Percentiles rank a stretch among this genome's conserved stretches.
Evolutionary conservation across 2,797 vertebrate species (phyloP).

Genomic region (Propithecus deckenii): DNA sequence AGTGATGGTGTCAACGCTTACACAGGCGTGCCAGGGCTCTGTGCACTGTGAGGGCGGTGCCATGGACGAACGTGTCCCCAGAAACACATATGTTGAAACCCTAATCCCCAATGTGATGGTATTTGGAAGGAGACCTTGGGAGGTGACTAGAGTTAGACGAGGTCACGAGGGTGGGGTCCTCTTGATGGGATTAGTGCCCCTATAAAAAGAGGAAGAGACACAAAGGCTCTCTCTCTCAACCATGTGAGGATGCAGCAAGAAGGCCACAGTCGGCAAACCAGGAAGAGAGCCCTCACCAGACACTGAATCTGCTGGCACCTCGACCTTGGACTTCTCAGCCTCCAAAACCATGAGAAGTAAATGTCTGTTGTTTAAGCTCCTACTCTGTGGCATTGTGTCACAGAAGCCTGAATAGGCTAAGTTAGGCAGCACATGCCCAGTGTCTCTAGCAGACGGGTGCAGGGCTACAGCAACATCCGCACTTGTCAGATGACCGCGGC

Average conservation of each 20-base stretch:
- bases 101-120: neutral
- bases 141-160: neutral
- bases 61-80: neutral
- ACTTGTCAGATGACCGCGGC: neutral
- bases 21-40: neutral
- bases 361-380: neutral
- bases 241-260: neutral
- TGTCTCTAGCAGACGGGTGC: neutral
- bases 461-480: fast-evolving
- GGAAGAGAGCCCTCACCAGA: neutral
- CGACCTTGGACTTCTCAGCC: neutral
- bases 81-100: neutral
- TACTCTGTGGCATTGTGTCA: neutral
- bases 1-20: too few relatives aligned
- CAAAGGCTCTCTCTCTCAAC: neutral
- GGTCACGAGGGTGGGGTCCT: neutral
- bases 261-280: neutral
- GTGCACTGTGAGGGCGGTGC: too few relatives aligned
- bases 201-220: neutral
- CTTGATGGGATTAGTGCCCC: neutral
- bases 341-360: neutral
- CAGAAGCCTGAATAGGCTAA: neutral
- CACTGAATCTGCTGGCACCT: fast-evolving
- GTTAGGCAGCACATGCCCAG: neutral
- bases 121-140: neutral